These are phyloP conservation scores for Dolichomitus sp. DNA, from an alignment of 2,888 invertebrate species.

Conservation along the genomic window DNA sequence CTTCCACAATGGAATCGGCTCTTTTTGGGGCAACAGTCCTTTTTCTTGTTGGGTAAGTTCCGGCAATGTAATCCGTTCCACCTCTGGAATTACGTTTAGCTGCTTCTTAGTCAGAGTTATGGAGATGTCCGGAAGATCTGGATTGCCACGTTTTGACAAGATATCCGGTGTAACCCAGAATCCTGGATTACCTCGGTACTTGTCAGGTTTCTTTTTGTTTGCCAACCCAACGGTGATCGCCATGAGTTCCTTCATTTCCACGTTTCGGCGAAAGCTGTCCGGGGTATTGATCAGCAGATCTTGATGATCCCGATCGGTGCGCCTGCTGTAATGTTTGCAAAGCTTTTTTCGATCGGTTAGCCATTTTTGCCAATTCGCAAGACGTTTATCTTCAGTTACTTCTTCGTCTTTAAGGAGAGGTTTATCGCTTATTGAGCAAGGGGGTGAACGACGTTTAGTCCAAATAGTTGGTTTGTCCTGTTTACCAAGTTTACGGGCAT, in stretches of 20 bases:
- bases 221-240: constrained; percentile 84
- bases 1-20: constrained; percentile 73
- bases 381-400: constrained; percentile 72
- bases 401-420: constrained; percentile 14
- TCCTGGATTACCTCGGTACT: constrained; percentile 77
- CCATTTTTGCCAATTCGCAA: constrained; percentile 79
- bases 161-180: constrained; percentile 74
- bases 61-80: constrained; percentile 73
- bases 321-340: constrained; percentile 52
- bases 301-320: constrained; percentile 65
- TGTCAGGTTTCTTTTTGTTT: constrained; percentile 72
- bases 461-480: constrained; percentile 42
- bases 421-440: constrained; percentile 36
- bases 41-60: constrained; percentile 74
- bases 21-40: constrained; percentile 36
- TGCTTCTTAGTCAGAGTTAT: constrained; percentile 67
- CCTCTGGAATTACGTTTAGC: constrained; percentile 60
- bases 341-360: constrained; percentile 69
- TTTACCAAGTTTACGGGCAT: constrained; percentile 75
- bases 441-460: background rate
- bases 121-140: constrained; percentile 68
- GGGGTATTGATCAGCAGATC: constrained; percentile 73
- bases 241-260: constrained; percentile 73
- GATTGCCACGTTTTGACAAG: constrained; percentile 63
- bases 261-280: constrained; percentile 70